Evolutionary conservation across 35 echinoderm and acorn worm genomes (phyloP).

Genomic region (Apostichopus californicus): DNA sequence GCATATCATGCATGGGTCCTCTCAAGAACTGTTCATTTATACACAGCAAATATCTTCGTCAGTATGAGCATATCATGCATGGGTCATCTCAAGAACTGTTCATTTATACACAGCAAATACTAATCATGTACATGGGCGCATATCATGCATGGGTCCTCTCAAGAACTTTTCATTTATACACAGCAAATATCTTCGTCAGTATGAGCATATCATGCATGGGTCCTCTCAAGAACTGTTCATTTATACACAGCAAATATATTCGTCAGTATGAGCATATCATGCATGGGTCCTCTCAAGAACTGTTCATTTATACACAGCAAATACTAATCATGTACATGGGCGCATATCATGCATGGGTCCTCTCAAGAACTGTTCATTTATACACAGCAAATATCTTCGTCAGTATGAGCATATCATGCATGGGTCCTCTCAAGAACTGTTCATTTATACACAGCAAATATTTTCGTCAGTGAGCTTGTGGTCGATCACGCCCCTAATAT

Average conservation of each 20-base stretch:
- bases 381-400: too few relatives aligned
- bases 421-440: not conserved
- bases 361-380: not conserved
- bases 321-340: not conserved
- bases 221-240: too few relatives aligned
- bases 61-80: too few relatives aligned
- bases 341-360: too few relatives aligned
- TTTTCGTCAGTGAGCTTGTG: not conserved
- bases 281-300: not conserved
- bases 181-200: too few relatives aligned
- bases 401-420: too few relatives aligned
- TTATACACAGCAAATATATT: too few relatives aligned
- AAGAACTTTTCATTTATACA: not conserved
- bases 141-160: not conserved
- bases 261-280: not conserved
- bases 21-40: not conserved
- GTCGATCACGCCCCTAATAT: constrained; percentile 7
- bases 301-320: not conserved
- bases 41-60: too few relatives aligned
- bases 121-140: not conserved
- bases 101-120: too few relatives aligned
- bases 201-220: too few relatives aligned
- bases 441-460: not conserved
- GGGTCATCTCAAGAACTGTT: too few relatives aligned
- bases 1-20: too few relatives aligned